Evolutionary conservation across 2,113 vertebrate species (phyloP).

Genomic region (Mormyrus iriodes): DNA sequence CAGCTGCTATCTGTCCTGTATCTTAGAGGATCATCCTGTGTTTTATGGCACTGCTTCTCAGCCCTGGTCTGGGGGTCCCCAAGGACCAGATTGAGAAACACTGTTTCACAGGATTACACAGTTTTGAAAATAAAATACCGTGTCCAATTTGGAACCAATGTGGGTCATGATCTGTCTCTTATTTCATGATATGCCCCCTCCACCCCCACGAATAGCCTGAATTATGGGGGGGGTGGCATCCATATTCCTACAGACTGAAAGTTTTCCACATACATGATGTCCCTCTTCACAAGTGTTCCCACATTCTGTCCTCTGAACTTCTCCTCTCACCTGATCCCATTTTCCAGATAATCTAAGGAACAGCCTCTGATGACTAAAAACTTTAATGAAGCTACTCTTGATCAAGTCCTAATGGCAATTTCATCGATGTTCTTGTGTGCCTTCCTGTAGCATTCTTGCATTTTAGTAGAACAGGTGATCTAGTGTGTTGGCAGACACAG

Average conservation of each 20-base stretch:
- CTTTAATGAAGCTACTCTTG: background rate
- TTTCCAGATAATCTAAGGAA: background rate
- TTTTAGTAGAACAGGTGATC: background rate
- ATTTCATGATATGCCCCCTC: background rate
- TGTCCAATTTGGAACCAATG: background rate
- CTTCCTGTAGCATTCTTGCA: background rate
- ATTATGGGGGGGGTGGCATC: background rate
- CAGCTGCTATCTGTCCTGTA: background rate
- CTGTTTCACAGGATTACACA: background rate
- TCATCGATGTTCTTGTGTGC: background rate
- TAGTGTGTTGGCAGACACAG: background rate
- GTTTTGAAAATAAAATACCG: background rate
- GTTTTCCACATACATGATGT: background rate
- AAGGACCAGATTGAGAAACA: background rate
- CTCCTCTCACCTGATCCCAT: background rate
- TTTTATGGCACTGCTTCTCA: background rate
- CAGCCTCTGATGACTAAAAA: too few species aligned
- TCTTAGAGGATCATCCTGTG: background rate
- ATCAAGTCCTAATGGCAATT: background rate
- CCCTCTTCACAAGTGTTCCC: background rate
- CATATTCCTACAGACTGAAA: background rate
- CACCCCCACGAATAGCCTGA: background rate
- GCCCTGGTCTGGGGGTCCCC: background rate
- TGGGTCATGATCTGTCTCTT: background rate
- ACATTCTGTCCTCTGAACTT: background rate